These are phyloP conservation scores for Alligator mississippiensis DNA, from an alignment of 2,113 vertebrate species.

Conservation along the genomic window DNA sequence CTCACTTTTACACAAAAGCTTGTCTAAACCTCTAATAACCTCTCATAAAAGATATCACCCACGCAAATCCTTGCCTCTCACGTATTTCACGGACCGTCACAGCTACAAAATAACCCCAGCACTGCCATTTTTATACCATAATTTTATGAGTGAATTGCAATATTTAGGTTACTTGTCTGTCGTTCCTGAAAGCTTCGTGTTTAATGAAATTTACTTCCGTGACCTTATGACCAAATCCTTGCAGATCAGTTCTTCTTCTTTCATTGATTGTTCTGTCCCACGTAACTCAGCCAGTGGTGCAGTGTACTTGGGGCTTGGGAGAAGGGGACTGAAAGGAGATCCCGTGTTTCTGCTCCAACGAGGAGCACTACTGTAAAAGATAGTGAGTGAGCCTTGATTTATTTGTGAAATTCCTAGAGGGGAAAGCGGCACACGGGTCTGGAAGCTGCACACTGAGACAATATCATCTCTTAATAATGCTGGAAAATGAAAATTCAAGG, in stretches of 20 bases:
- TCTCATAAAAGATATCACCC: no score
- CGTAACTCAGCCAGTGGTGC: neutral
- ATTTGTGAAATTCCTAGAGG: neutral
- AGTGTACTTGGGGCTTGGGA: rapidly evolving
- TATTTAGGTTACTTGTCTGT: no score
- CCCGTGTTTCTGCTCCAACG: neutral
- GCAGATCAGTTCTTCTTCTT: neutral
- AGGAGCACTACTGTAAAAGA: rapidly evolving
- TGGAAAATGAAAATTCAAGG: neutral
- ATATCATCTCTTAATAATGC: neutral
- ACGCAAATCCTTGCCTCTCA: no score
- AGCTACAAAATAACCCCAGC: no score
- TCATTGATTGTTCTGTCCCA: neutral
- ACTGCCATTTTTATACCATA: no score
- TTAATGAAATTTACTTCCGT: neutral
- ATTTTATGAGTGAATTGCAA: no score
- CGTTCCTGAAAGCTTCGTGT: neutral
- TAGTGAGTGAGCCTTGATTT: neutral
- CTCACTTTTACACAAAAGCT: no score
- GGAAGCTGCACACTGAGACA: neutral
- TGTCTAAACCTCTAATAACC: no score
- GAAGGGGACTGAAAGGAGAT: neutral
- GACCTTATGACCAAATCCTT: neutral
- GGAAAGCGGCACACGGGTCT: neutral
- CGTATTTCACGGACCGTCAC: no score